Conservation (phyloP, 2,888 invertebrate species). For the Drosophila borealis region DNA sequence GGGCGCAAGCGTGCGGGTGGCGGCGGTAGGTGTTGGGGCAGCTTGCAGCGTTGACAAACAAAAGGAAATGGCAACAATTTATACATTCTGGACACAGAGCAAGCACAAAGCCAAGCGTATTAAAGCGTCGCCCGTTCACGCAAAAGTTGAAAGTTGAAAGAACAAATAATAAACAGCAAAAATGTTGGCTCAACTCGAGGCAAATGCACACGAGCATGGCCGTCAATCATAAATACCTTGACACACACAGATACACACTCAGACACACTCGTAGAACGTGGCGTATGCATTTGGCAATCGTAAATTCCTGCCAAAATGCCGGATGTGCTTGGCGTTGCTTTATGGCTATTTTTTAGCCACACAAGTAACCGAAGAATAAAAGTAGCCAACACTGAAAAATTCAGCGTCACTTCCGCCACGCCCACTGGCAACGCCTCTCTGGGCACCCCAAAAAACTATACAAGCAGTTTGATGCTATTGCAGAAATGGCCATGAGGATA, state of each 20-base stretch:
- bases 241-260: slow-evolving; percentile 3
- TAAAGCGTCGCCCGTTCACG: slow-evolving; percentile 49
- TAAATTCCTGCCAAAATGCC: slow-evolving; percentile 67
- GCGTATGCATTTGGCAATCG: slow-evolving; percentile 58
- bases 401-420: slow-evolving; percentile 57
- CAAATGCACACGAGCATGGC: slow-evolving; percentile 62
- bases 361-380: slow-evolving; percentile 28
- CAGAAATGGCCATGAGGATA: slow-evolving; percentile 2
- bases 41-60: slow-evolving; percentile 61
- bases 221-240: slow-evolving; percentile 60
- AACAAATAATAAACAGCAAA: slow-evolving; percentile 65
- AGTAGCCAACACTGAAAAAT: slow-evolving; percentile 21
- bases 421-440: slow-evolving; percentile 30
- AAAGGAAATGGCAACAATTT: slow-evolving; percentile 76
- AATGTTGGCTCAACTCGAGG: slow-evolving; percentile 31
- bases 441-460: background rate
- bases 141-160: slow-evolving; percentile 65
- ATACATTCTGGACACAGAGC: slow-evolving; percentile 58
- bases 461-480: background rate
- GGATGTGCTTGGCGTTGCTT: slow-evolving; percentile 70
- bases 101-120: slow-evolving; percentile 33
- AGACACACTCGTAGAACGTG: slow-evolving; percentile 9
- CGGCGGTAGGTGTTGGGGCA: background rate
- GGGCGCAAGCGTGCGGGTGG: background rate
- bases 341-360: slow-evolving; percentile 55